A percentile compares a stretch with the other conserved stretches of the same genome.
These are phyloP conservation scores for Lerista edwardsae DNA, from an alignment of 2,797 vertebrate species.

Conservation along the genomic window DNA sequence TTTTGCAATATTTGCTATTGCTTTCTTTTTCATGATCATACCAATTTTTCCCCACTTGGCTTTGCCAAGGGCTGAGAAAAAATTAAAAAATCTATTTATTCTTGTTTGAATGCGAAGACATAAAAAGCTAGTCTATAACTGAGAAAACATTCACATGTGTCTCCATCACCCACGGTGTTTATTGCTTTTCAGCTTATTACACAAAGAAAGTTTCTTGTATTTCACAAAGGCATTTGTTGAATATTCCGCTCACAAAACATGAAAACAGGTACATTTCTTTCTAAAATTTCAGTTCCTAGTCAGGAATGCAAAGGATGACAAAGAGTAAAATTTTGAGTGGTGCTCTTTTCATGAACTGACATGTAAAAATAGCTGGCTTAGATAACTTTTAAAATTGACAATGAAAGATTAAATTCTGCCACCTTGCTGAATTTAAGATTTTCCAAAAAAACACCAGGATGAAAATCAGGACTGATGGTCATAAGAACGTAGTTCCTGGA, in stretches of 20 bases:
- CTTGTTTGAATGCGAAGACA: slow-evolving; percentile 67
- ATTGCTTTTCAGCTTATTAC: slow-evolving; percentile 67
- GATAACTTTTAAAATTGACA: too few relatives aligned
- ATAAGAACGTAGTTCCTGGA: too few relatives aligned
- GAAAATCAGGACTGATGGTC: background rate
- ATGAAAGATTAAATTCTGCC: background rate
- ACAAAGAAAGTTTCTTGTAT: slow-evolving; percentile 33
- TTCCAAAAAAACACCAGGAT: background rate
- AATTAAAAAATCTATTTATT: slow-evolving; percentile 49
- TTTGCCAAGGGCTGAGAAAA: slow-evolving; percentile 73
- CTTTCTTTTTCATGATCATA: slow-evolving; percentile 67
- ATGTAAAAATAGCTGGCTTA: too few relatives aligned
- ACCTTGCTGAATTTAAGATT: background rate
- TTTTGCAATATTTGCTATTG: slow-evolving; percentile 73
- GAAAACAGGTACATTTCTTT: background rate
- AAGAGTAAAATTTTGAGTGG: background rate
- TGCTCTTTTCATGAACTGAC: background rate
- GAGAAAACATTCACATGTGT: slow-evolving; percentile 52
- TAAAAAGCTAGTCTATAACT: slow-evolving; percentile 53
- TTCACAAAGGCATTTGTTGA: background rate
- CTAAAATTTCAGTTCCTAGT: background rate
- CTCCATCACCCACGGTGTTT: slow-evolving; percentile 45
- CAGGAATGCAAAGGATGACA: background rate
- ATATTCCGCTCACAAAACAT: background rate
- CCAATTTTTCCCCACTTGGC: slow-evolving; percentile 69